phyloP scores from a whole-genome alignment of 1,140 invertebrate species.

The Ephestia elutella region DNA sequence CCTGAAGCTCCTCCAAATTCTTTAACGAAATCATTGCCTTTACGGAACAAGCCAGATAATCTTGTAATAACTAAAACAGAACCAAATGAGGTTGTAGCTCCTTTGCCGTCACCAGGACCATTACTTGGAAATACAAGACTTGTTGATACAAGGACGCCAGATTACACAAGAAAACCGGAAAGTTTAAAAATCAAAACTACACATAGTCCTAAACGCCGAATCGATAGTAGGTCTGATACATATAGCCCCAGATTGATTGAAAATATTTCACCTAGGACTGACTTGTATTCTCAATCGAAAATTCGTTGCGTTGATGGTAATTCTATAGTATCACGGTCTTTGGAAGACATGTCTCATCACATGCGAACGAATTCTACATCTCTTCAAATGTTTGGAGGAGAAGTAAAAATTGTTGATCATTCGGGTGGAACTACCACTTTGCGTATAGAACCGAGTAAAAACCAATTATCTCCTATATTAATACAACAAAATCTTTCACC shows the following conservation, averaged over 20 bases:
- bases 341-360: constrained; percentile 75
- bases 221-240: constrained; percentile 58
- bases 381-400: constrained; percentile 84
- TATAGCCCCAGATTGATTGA: constrained; percentile 65
- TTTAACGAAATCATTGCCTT: constrained; percentile 54
- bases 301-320: constrained; percentile 73
- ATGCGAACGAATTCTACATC: constrained; percentile 73
- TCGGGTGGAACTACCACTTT: constrained; percentile 81
- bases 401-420: constrained; percentile 82
- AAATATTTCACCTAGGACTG: constrained; percentile 53
- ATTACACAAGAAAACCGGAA: constrained; percentile 50
- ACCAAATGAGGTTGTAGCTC: constrained; percentile 71
- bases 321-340: constrained; percentile 67
- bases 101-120: constrained; percentile 85
- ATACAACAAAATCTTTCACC: constrained; percentile 69
- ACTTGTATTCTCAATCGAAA: constrained; percentile 70
- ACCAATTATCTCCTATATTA: constrained; percentile 70
- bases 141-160: constrained; percentile 75
- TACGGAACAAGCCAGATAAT: constrained; percentile 73
- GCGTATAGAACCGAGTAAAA: constrained; percentile 79
- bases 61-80: constrained; percentile 75
- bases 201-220: constrained; percentile 60
- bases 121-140: constrained; percentile 85
- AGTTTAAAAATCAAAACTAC: constrained; percentile 49
- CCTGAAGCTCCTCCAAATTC: constrained; percentile 65